A percentile compares a stretch with the other conserved stretches of the same genome.
Conservation (phyloP, 2,113 vertebrate genomes). For the Falcunculus frontatus region DNA sequence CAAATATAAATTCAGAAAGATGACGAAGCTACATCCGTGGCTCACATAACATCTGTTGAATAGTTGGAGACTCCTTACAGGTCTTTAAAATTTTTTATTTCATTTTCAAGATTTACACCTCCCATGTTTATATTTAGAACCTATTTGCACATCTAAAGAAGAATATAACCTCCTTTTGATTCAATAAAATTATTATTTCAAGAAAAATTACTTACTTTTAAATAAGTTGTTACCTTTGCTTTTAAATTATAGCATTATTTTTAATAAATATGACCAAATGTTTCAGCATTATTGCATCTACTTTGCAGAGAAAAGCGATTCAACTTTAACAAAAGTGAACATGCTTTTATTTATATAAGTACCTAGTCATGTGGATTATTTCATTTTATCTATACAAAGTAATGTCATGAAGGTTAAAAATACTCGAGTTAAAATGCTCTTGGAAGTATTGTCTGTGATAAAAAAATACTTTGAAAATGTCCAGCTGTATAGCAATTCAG, state of each 20-base stretch:
- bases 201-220: neutral
- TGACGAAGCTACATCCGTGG: neutral
- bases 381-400: conserved; percentile 47
- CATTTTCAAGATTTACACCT: neutral
- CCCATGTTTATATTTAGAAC: neutral
- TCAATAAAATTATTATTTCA: neutral
- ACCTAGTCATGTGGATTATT: conserved; percentile 36
- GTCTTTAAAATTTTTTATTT: neutral
- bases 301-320: conserved; percentile 59
- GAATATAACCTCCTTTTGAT: neutral
- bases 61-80: neutral
- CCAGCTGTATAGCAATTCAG: neutral
- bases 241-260: neutral
- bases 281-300: conserved; percentile 33
- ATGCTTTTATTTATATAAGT: conserved; percentile 15
- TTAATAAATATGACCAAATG: conserved; percentile 29
- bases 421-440: conserved; percentile 22
- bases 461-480: conserved; percentile 34
- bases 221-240: neutral
- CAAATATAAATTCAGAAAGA: neutral
- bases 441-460: conserved; percentile 13
- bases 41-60: neutral
- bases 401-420: conserved; percentile 56
- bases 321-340: conserved; percentile 39
- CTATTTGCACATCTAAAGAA: neutral